Evolutionary conservation across 2,888 invertebrate species (phyloP).

Genomic region (Kuschelorhynchus macadamiae): DNA sequence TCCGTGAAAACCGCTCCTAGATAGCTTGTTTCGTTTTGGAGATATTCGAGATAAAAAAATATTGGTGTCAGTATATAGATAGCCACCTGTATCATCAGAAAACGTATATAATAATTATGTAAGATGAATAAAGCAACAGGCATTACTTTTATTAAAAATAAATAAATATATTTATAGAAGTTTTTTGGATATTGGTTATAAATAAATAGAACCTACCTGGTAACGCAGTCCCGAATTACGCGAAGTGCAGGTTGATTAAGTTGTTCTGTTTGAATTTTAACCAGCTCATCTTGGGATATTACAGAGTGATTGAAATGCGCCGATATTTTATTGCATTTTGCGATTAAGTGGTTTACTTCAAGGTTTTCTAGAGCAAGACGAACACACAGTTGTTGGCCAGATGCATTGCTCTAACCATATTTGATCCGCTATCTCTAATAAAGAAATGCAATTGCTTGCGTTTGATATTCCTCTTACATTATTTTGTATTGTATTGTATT

Average conservation of each 20-base stretch:
- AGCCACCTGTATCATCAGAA: too few relatives aligned
- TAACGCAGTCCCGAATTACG: neutral
- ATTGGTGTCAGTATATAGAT: too few relatives aligned
- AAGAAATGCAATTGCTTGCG: conserved; percentile 1
- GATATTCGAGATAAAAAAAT: neutral
- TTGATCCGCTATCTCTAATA: conserved; percentile 2
- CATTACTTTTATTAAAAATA: conserved; percentile 1
- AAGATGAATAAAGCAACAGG: neutral
- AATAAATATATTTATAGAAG: conserved; percentile 1
- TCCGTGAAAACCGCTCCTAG: too few relatives aligned
- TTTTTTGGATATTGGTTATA: too few relatives aligned
- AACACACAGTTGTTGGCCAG: neutral
- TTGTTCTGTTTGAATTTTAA: neutral
- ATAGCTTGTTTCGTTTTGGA: too few relatives aligned
- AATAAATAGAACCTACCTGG: conserved; percentile 1
- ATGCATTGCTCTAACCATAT: conserved; percentile 8
- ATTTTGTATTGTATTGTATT: neutral
- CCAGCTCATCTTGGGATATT: neutral
- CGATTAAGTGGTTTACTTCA: neutral
- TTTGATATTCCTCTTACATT: neutral
- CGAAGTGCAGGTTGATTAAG: neutral
- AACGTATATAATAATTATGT: neutral
- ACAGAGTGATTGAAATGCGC: neutral
- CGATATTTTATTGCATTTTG: conserved; percentile 1
- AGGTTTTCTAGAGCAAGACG: neutral